Percentiles rank a stretch among this genome's conserved stretches.
Conservation (phyloP, 2,888 invertebrate genomes). For the Pimpla rufipes region DNA sequence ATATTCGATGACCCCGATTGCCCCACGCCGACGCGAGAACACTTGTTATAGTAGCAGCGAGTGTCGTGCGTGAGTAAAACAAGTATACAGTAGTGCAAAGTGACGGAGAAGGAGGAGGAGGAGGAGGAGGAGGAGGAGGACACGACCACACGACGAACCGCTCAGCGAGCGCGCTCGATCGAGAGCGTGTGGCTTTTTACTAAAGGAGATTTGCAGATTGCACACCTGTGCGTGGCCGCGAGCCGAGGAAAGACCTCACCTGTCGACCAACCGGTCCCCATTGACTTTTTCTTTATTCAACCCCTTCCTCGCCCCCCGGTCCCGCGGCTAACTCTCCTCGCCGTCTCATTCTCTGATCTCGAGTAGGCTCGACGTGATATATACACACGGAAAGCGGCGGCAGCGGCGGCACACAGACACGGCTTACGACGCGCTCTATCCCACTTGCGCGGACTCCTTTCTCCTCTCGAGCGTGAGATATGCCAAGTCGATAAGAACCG, state of each 20-base stretch:
- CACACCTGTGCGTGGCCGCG: slow-evolving; percentile 82
- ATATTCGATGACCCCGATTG: background rate
- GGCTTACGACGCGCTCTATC: background rate
- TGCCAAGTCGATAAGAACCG: slow-evolving; percentile 72
- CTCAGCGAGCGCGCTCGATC: slow-evolving; percentile 63
- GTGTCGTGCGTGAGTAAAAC: slow-evolving; percentile 46
- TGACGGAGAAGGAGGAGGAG: no score
- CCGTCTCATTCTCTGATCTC: slow-evolving; percentile 57
- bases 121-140: slow-evolving; percentile 25
- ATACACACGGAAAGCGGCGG: background rate
- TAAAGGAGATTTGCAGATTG: slow-evolving; percentile 83
- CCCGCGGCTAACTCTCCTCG: slow-evolving; percentile 44
- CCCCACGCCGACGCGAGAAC: slow-evolving; percentile 38
- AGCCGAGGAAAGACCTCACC: slow-evolving; percentile 83
- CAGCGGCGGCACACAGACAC: no score
- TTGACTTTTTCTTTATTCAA: slow-evolving; percentile 83
- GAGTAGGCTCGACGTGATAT: slow-evolving; percentile 20
- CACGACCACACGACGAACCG: slow-evolving; percentile 19
- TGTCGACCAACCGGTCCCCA: slow-evolving; percentile 84
- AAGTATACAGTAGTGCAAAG: slow-evolving; percentile 40
- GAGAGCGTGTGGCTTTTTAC: slow-evolving; percentile 79
- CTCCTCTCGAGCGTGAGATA: slow-evolving; percentile 70
- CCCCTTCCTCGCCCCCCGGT: slow-evolving; percentile 69
- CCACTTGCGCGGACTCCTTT: slow-evolving; percentile 59
- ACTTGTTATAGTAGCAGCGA: slow-evolving; percentile 47